Conservation (phyloP, 2,888 invertebrate species). For the Philereme vetulata region DNA sequence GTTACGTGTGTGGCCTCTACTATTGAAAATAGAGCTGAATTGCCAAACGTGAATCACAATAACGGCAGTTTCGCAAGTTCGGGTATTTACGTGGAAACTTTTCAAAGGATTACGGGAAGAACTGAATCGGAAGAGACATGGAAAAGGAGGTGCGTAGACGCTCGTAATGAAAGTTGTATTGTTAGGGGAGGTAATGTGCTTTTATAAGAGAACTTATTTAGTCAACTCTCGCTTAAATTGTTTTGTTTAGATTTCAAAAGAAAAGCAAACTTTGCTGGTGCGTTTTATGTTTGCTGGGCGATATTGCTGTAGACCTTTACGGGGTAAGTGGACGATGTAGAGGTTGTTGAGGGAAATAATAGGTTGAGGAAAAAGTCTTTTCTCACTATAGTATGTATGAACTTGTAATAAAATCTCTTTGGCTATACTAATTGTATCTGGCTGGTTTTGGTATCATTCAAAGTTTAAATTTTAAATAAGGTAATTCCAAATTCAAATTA, state of each 20-base stretch:
- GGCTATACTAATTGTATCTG: too few relatives aligned
- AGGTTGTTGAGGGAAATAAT: too few relatives aligned
- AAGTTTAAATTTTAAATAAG: too few relatives aligned
- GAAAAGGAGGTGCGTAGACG: constrained; percentile 73
- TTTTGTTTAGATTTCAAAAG: constrained; percentile 12
- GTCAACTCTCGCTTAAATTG: constrained; percentile 3
- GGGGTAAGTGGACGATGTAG: too few relatives aligned
- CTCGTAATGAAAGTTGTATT: constrained; percentile 41
- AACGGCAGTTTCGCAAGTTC: constrained; percentile 56
- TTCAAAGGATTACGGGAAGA: constrained; percentile 73
- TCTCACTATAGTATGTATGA: too few relatives aligned
- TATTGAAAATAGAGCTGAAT: constrained; percentile 60
- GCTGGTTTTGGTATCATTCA: too few relatives aligned
- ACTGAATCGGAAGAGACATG: constrained; percentile 72
- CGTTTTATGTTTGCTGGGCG: too few relatives aligned
- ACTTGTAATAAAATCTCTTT: too few relatives aligned
- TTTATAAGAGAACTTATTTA: constrained; percentile 20
- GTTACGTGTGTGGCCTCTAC: constrained; percentile 42
- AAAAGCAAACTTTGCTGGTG: constrained; percentile 1
- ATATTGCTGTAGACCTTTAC: too few relatives aligned
- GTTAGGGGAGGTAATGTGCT: constrained; percentile 33
- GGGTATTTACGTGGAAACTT: constrained; percentile 54
- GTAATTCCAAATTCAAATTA: too few relatives aligned
- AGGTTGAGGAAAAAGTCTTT: too few relatives aligned
- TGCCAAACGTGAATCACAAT: constrained; percentile 69